Percentiles rank a stretch among this genome's conserved stretches.
Conservation (phyloP, 2,113 vertebrate genomes). For the Capra hircus region DNA sequence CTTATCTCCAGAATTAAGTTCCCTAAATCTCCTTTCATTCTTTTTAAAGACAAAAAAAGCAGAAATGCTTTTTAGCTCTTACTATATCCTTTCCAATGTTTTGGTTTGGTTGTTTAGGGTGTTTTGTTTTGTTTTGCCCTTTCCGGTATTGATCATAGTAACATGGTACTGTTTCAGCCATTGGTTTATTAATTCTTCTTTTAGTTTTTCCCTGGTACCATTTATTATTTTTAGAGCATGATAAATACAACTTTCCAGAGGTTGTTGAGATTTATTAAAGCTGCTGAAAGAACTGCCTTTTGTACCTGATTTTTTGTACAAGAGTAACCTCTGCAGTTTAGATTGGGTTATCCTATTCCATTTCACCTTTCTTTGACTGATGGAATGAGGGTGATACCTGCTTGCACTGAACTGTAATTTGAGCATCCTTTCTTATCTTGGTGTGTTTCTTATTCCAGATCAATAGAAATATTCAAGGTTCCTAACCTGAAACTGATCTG, state of each 20-base stretch:
- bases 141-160: not conserved
- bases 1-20: not conserved
- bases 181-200: not conserved
- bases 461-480: slow-evolving; percentile 89
- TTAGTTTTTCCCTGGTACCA: not conserved
- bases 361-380: not conserved
- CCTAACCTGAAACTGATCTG: slow-evolving; percentile 89
- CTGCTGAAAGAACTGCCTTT: not conserved
- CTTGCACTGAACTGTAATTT: not conserved
- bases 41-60: not conserved
- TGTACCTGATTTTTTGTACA: not conserved
- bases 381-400: not conserved
- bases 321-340: not conserved
- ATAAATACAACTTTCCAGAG: not conserved
- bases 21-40: not conserved
- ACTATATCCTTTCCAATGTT: not conserved
- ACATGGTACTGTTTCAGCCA: not conserved
- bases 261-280: not conserved
- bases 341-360: not conserved
- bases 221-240: not conserved
- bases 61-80: not conserved
- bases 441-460: slow-evolving; percentile 80
- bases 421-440: slow-evolving; percentile 40
- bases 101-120: not conserved
- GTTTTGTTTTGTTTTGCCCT: not conserved